Conservation (phyloP, 1,140 invertebrate genomes). For the Magallana angulata region DNA sequence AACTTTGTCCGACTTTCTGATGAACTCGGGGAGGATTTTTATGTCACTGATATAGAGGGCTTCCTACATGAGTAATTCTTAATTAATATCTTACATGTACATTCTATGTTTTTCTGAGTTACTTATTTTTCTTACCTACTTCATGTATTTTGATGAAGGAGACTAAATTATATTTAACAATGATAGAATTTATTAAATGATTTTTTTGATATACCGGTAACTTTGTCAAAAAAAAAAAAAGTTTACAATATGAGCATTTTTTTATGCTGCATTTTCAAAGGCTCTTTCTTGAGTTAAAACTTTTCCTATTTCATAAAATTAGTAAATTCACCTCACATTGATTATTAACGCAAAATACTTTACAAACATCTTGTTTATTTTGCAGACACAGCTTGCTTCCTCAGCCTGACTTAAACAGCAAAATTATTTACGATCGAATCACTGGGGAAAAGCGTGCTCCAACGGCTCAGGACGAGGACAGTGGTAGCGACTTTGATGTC, state of each 20-base stretch:
- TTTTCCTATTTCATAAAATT: no score
- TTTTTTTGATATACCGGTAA: no score
- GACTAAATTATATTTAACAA: no score
- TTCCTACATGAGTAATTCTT: conserved; percentile 88
- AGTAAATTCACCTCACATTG: no score
- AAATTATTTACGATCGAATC: conserved; percentile 63
- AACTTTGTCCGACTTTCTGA: conserved; percentile 94
- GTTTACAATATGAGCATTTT: no score
- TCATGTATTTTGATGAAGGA: no score
- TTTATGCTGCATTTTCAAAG: no score
- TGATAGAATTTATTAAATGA: no score
- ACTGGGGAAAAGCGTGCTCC: conserved; percentile 63
- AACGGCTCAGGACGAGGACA: conserved; percentile 62
- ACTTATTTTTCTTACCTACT: not conserved
- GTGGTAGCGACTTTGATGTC: conserved; percentile 70
- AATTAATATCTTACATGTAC: not conserved
- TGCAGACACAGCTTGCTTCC: conserved; percentile 68
- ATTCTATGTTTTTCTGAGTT: not conserved
- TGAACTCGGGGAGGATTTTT: conserved; percentile 94
- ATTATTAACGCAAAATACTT: no score
- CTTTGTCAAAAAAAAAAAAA: no score
- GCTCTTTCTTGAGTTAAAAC: no score
- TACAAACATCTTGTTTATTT: not conserved
- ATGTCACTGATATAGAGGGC: conserved; percentile 91
- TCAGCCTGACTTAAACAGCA: conserved; percentile 55